Conservation (phyloP, 2,888 invertebrate genomes). For the Pseudanteris insignis region DNA sequence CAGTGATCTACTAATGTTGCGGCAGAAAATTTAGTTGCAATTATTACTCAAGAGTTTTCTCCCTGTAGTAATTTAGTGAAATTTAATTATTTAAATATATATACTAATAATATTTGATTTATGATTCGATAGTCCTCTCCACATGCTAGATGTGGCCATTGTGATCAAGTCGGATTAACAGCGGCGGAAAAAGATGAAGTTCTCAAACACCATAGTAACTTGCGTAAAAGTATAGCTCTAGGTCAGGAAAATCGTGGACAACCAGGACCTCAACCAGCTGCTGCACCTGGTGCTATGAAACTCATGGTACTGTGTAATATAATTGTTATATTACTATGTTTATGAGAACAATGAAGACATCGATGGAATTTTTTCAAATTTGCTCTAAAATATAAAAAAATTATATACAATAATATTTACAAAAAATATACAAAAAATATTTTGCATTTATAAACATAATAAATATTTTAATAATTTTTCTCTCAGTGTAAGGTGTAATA, state of each 20-base stretch:
- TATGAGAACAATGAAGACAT: background rate
- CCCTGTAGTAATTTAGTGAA: too few relatives aligned
- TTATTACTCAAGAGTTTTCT: too few relatives aligned
- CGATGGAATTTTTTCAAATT: background rate
- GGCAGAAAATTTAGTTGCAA: too few relatives aligned
- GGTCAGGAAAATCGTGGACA: slow-evolving; percentile 5
- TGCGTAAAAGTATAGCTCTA: slow-evolving; percentile 4
- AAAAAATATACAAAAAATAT: too few relatives aligned
- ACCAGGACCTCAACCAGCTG: slow-evolving; percentile 8
- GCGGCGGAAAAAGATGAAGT: slow-evolving; percentile 4
- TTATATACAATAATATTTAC: too few relatives aligned
- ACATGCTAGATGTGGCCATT: background rate
- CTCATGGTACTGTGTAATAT: background rate
- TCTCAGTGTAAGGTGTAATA: too few relatives aligned
- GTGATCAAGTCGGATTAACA: slow-evolving; percentile 7
- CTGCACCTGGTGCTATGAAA: slow-evolving; percentile 2
- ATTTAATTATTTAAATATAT: too few relatives aligned
- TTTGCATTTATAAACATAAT: too few relatives aligned
- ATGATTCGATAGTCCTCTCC: background rate
- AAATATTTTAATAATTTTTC: too few relatives aligned
- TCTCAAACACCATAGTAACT: slow-evolving; percentile 2
- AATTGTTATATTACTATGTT: background rate
- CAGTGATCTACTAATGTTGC: too few relatives aligned
- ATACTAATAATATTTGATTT: too few relatives aligned
- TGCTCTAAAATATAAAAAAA: too few relatives aligned